Percentiles rank a stretch among this genome's conserved stretches.
Evolutionary conservation across 1,140 invertebrate genomes (phyloP).

Genomic region (Zaprionus camerounensis): DNA sequence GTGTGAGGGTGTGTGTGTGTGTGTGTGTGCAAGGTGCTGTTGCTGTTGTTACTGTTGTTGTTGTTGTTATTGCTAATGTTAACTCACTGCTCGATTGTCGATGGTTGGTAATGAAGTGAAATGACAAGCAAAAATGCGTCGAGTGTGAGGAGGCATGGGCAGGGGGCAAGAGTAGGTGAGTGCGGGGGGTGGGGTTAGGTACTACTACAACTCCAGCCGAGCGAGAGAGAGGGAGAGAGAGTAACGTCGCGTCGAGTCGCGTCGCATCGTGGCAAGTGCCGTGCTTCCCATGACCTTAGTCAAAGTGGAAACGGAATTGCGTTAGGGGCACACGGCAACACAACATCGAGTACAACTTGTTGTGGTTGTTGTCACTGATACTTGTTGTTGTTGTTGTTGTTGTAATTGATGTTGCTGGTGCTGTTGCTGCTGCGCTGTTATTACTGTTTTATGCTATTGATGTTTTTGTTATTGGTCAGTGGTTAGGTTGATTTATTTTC

Average conservation of each 20-base stretch:
- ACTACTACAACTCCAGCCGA: constrained; percentile 28
- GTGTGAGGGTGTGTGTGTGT: background rate
- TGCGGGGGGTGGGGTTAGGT: background rate
- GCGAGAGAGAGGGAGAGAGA: background rate
- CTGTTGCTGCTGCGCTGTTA: background rate
- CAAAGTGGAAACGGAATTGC: constrained; percentile 66
- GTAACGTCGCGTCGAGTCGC: constrained; percentile 15
- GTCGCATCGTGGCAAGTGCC: constrained; percentile 39
- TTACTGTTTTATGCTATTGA: constrained; percentile 46
- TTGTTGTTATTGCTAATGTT: constrained; percentile 43
- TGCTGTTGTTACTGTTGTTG: background rate
- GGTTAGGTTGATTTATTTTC: constrained; percentile 74
- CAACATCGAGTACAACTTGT: constrained; percentile 26
- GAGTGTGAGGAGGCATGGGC: background rate
- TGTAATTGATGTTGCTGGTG: background rate
- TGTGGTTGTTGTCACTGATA: background rate
- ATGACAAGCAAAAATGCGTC: constrained; percentile 57
- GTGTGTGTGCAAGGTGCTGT: constrained; percentile 3
- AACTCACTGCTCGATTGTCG: constrained; percentile 49
- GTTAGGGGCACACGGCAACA: constrained; percentile 54
- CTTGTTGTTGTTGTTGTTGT: background rate
- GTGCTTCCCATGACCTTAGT: constrained; percentile 76
- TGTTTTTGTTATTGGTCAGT: constrained; percentile 55
- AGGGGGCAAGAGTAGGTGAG: background rate
- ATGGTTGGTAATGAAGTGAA: constrained; percentile 59